Percentiles rank a stretch among this genome's conserved stretches.
Evolutionary conservation across 1,140 invertebrate genomes (phyloP).

Genomic region (Gonioctena quinquepunctata): DNA sequence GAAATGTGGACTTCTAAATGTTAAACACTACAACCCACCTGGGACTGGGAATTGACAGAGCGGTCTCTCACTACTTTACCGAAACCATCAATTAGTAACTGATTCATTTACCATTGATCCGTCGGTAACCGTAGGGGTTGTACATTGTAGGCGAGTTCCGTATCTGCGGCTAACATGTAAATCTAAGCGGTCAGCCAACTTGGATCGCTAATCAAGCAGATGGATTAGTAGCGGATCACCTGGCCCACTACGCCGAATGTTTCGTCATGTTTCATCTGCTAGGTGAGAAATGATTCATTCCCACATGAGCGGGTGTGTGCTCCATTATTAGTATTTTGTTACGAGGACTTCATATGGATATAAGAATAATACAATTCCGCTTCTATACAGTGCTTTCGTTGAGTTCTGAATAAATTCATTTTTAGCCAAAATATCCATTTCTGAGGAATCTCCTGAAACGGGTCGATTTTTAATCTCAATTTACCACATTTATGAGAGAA

Average conservation of each 20-base stretch:
- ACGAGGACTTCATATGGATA: too few species aligned
- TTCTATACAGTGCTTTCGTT: too few species aligned
- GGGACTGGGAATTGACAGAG: too few species aligned
- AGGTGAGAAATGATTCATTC: background rate
- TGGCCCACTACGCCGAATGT: background rate
- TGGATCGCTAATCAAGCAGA: slow-evolving; percentile 8
- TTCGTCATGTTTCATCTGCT: background rate
- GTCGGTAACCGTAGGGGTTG: background rate
- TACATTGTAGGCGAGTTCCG: background rate
- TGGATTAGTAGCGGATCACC: slow-evolving; percentile 1
- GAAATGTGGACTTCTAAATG: too few species aligned
- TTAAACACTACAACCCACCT: too few species aligned
- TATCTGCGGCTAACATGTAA: background rate
- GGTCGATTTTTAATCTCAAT: too few species aligned
- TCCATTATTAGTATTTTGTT: too few species aligned
- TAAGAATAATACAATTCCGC: too few species aligned
- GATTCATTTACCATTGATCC: background rate
- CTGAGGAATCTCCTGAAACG: too few species aligned
- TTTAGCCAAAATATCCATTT: too few species aligned
- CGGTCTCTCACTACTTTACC: background rate
- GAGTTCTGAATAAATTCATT: too few species aligned
- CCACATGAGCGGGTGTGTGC: background rate
- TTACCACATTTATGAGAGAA: too few species aligned
- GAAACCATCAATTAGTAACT: background rate
- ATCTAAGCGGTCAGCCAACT: slow-evolving; percentile 1